Conservation (phyloP, 2,888 invertebrate species). For the Lasioglossum leucozonium region DNA sequence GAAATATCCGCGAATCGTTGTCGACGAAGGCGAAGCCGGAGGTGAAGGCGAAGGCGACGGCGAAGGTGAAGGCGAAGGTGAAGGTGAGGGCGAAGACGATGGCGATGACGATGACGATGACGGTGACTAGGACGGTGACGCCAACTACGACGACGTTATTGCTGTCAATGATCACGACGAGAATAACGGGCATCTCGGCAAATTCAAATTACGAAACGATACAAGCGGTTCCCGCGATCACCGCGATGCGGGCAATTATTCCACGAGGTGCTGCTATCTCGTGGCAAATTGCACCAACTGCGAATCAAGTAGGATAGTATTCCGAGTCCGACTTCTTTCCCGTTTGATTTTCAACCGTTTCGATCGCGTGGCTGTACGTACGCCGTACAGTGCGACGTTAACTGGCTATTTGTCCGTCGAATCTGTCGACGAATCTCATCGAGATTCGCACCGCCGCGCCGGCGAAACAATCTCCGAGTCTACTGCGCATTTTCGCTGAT, state of each 20-base stretch:
- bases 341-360: not conserved
- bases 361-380: not conserved
- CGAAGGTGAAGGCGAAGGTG: not conserved
- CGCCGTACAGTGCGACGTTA: not conserved
- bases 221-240: not conserved
- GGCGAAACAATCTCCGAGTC: not conserved
- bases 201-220: not conserved
- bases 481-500: not conserved
- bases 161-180: not conserved
- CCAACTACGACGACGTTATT: not conserved
- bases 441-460: not conserved
- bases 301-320: not conserved
- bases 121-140: not conserved
- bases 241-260: not conserved
- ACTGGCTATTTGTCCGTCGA: not conserved
- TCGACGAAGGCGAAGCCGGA: not conserved
- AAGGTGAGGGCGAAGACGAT: not conserved
- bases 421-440: not conserved
- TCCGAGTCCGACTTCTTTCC: constrained; percentile 23
- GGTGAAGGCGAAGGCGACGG: not conserved
- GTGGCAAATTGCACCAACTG: constrained; percentile 39
- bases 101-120: not conserved
- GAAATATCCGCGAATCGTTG: not conserved
- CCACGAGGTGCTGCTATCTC: constrained; percentile 74
- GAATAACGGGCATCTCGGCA: not conserved